These are phyloP conservation scores for Pardosa pseudoannulata DNA, from an alignment of 2,888 invertebrate species.

Conservation along the genomic window DNA sequence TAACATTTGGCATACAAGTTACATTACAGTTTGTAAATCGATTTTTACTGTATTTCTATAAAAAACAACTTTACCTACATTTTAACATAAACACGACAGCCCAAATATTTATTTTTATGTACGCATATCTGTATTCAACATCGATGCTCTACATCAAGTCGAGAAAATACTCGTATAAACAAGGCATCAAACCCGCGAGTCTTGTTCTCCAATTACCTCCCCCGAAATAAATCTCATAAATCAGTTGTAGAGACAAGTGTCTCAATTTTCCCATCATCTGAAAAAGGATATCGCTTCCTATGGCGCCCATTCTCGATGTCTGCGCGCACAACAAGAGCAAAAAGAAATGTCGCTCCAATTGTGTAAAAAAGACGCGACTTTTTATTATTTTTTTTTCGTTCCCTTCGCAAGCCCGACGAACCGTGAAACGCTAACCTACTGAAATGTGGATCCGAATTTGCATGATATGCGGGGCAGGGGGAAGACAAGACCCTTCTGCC, in stretches of 20 bases:
- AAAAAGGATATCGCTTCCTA: neutral
- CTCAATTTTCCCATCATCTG: constrained; percentile 11
- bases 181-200: too few species aligned
- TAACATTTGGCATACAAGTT: too few species aligned
- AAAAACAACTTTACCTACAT: too few species aligned
- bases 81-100: too few species aligned
- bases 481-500: neutral
- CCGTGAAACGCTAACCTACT: constrained; percentile 51
- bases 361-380: neutral
- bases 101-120: too few species aligned
- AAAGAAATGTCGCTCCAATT: constrained; percentile 13
- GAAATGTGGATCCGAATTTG: constrained; percentile 9
- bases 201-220: too few species aligned
- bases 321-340: neutral
- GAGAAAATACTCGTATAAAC: too few species aligned
- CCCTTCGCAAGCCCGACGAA: neutral
- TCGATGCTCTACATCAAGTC: too few species aligned
- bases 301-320: neutral
- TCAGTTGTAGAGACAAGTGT: neutral
- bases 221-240: neutral
- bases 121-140: too few species aligned
- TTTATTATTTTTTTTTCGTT: too few species aligned
- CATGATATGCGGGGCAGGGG: constrained; percentile 8
- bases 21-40: too few species aligned
- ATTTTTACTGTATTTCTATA: too few species aligned